Evolutionary conservation across 2,888 invertebrate genomes (phyloP).

Genomic region (Rapana venosa): DNA sequence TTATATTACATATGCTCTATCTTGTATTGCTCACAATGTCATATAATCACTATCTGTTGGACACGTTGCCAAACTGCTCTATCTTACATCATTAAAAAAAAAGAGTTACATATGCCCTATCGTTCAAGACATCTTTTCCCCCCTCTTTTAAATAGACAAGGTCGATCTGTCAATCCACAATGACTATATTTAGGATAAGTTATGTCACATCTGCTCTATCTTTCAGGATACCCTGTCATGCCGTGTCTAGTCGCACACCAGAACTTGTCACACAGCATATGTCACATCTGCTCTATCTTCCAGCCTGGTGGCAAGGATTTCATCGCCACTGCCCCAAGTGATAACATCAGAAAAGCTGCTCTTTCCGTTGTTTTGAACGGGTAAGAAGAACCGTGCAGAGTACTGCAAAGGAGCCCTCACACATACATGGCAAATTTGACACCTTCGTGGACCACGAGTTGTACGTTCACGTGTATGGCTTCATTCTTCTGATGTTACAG

Average conservation of each 20-base stretch:
- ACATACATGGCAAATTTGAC: not conserved
- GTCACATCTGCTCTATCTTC: conserved; percentile 9
- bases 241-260: no score
- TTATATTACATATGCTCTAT: not conserved
- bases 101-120: not conserved
- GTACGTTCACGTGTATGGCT: no score
- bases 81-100: not conserved
- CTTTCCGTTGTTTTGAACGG: no score
- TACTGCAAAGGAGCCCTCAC: not conserved
- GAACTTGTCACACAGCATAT: not conserved
- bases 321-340: not conserved
- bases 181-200: no score
- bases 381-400: not conserved
- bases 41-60: not conserved
- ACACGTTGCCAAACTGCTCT: not conserved
- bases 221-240: not conserved
- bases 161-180: not conserved
- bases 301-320: not conserved
- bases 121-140: not conserved
- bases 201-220: conserved; percentile 13
- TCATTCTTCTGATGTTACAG: no score
- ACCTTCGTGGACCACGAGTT: not conserved
- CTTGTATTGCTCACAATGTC: not conserved
- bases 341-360: no score
- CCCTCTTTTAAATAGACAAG: not conserved